Evolutionary conservation across 2,113 vertebrate genomes (phyloP), one percentile per base, ranked within the genome.

Genomic region (Asarcornis scutulata): DNA sequence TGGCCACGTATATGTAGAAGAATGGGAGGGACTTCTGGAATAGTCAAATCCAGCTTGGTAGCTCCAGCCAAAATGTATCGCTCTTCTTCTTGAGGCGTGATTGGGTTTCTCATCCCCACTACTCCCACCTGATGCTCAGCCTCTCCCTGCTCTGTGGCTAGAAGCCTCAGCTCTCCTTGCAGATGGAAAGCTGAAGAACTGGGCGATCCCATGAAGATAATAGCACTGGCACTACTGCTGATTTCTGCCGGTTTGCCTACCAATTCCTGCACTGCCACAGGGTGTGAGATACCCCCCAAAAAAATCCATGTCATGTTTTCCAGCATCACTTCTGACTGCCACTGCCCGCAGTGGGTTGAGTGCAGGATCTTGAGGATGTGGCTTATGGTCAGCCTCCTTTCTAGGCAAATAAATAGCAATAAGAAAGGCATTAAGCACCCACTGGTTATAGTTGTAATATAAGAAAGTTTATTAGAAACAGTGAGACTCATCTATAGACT

Each of bases 101-200:
- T n/a, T 56, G 46, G 58, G 56, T 86, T 88, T 36, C 60, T 88
- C 52, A 18, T 21, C 75, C 53, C 67, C 40, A 6, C 52, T 50
- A 15, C 68, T 66, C 77, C 9, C 64, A 13, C 60, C 83, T 26
- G 77, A 27, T 17, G 40, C 7, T 87, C 55, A 7, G 55, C 8
- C 62, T 50, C 75, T 56, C 0, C 1, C 74, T 42, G 6, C 56
- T 55, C 48, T 1, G 0, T 2, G 23, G 38, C 62, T 63, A 8
- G 83, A 83, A 82, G 66, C 62, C 48, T 6, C 52, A 2, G 5
- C 0, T 13, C 40, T 23, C 58, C 74, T 17, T 17, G 53, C 25
- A 13, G 44, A 8, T 2, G 64, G 32, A 22, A 50, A 56, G 29
- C 60, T 46, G 83, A 53, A 59, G 82, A 82, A 16, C 60, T n/a